Evolutionary conservation across 2,797 vertebrate species (phyloP), one percentile per base, ranked within the genome.

Genomic region (Eulemur mongoz): DNA sequence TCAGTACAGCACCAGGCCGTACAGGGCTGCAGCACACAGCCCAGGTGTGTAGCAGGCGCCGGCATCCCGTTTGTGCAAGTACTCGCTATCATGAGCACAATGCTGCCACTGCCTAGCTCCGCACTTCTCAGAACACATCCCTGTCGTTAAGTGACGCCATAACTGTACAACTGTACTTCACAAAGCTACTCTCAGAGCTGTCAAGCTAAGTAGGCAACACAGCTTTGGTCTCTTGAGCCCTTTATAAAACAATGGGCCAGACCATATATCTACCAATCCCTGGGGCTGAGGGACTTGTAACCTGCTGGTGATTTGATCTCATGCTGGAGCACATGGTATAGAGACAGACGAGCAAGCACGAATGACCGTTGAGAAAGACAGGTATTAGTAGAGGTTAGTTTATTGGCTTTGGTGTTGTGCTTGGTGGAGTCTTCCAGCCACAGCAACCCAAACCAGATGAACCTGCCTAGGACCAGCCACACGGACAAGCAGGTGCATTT

Each of bases 231-330:
- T 89, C 35, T 54, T n/a, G 52, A 93, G 93, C 70, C 95, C 83
- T 95, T 82, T 79, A 67, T 12, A 54, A 63, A 95, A 80, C 14
- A 52, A 13, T 0, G 73, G 94, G 92, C 88, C 82, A 48, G 84
- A 61, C 40, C 52, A 18, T 59, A 3, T 85, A 96, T 97, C 97
- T 98, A 97, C 96, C 97, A 97, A 96, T 97, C 97, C 89, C 96
- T 97, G 96, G 97, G 96, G 96, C 97, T 48, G 95, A 97, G 96
- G 95, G 83, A 93, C 95, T 92, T 91, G 83, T 32, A 83, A 92
- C 95, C 96, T 96, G 95, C 96, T 95, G 96, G 97, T 95, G 97
- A 97, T 89, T 22, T 78, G 86, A 93, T 95, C 96, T 98, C 97
- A 67, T 95, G 96, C 97, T 95, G 97, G 97, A 97, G 97, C 95